These are phyloP conservation scores for Corythaixoides concolor DNA, from an alignment of 2,113 vertebrate genomes.

Conservation along the genomic window DNA sequence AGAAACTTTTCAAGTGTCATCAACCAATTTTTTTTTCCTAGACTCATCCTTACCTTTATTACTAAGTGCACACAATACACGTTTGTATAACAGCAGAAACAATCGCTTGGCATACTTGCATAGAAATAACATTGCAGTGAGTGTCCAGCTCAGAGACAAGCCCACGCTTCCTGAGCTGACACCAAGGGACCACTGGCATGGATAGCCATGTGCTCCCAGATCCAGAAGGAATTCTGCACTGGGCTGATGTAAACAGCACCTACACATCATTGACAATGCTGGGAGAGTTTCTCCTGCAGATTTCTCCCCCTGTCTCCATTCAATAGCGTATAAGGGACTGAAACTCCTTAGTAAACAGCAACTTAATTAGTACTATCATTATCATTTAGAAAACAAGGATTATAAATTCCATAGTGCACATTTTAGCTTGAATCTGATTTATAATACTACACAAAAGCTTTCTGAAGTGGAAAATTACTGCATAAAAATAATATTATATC, in stretches of 20 bases:
- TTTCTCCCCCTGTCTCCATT: neutral
- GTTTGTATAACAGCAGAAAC: neutral
- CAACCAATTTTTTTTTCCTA: neutral
- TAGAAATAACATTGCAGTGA: neutral
- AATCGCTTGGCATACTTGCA: neutral
- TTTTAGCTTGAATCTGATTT: neutral
- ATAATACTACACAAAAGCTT: neutral
- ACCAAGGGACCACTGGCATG: neutral
- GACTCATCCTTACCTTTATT: neutral
- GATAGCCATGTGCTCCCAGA: neutral
- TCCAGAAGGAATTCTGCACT: neutral
- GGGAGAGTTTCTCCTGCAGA: neutral
- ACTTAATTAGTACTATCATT: neutral
- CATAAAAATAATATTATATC: neutral
- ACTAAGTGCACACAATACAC: neutral
- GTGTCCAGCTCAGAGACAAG: neutral
- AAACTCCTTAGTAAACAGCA: neutral
- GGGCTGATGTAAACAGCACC: neutral
- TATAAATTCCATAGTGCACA: neutral
- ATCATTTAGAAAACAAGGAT: neutral
- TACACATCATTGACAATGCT: neutral
- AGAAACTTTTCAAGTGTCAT: neutral
- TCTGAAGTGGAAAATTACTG: conserved; percentile 20
- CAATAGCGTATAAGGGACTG: neutral
- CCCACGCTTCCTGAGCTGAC: neutral